These are phyloP conservation scores for Melitaea athalia DNA, from an alignment of 2,888 invertebrate genomes.

Conservation along the genomic window DNA sequence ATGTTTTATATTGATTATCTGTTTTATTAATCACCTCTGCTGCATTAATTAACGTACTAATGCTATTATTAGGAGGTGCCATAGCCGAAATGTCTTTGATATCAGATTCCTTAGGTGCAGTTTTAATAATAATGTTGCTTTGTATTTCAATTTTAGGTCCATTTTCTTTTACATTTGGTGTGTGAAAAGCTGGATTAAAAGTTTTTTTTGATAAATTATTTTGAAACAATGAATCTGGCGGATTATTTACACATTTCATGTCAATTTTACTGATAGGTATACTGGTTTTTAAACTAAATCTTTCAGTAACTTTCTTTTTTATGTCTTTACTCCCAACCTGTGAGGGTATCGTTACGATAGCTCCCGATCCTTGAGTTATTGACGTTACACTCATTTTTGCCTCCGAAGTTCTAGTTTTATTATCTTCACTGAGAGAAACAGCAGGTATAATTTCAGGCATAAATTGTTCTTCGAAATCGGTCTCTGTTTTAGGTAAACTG, in stretches of 20 bases:
- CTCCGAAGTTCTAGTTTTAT: constrained; percentile 48
- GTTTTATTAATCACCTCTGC: constrained; percentile 67
- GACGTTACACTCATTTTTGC: constrained; percentile 66
- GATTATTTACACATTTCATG: constrained; percentile 67
- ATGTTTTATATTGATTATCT: constrained; percentile 58
- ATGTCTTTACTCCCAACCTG: constrained; percentile 52
- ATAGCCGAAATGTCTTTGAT: constrained; percentile 32
- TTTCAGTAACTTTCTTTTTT: constrained; percentile 65
- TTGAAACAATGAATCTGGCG: constrained; percentile 54
- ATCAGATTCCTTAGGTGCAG: constrained; percentile 59
- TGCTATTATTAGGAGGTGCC: constrained; percentile 39
- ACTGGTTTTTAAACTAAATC: constrained; percentile 75
- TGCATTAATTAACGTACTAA: constrained; percentile 64
- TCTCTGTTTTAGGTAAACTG: constrained; percentile 49
- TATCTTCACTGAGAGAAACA: constrained; percentile 47
- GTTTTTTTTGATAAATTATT: constrained; percentile 46
- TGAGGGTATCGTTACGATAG: constrained; percentile 56
- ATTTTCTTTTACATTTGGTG: constrained; percentile 44
- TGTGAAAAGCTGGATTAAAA: constrained; percentile 54
- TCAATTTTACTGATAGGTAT: constrained; percentile 78
- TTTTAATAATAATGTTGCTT: constrained; percentile 71
- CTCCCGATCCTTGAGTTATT: constrained; percentile 62
- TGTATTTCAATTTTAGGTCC: constrained; percentile 67
- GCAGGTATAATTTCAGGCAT: constrained; percentile 63
- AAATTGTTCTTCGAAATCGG: constrained; percentile 72